phyloP scores from a whole-genome alignment of 2,888 invertebrate genomes.

The Meloe dianella region DNA sequence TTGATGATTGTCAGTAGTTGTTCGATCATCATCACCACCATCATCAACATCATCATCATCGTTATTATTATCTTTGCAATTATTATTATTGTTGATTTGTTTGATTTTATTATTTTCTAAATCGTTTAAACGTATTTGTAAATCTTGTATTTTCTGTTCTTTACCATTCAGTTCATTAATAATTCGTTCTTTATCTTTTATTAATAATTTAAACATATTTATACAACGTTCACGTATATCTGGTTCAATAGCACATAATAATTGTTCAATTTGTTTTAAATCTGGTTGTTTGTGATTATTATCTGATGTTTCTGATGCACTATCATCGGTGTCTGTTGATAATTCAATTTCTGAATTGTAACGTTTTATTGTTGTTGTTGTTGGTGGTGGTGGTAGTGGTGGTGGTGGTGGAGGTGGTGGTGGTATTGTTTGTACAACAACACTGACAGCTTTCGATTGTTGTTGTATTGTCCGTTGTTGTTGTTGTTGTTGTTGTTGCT shows the following conservation, averaged over 20 bases:
- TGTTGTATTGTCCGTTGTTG: no score
- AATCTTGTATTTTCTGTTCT: conserved; percentile 20
- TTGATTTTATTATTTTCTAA: conserved; percentile 34
- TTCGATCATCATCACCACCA: neutral
- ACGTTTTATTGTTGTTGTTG: conserved; percentile 18
- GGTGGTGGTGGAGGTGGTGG: conserved; percentile 10
- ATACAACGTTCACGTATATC: conserved; percentile 48
- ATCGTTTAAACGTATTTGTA: conserved; percentile 19
- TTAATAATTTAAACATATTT: conserved; percentile 49
- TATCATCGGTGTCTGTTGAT: conserved; percentile 76
- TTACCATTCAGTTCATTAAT: conserved; percentile 44
- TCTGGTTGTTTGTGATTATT: conserved; percentile 46
- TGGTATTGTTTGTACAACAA: conserved; percentile 23
- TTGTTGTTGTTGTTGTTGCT: neutral
- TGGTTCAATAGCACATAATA: conserved; percentile 46
- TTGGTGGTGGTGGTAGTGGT: neutral
- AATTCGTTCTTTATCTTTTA: conserved; percentile 51
- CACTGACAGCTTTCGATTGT: conserved; percentile 22
- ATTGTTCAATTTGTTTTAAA: conserved; percentile 51
- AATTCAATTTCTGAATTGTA: conserved; percentile 70
- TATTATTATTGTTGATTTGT: conserved; percentile 23
- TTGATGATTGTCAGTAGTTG: neutral
- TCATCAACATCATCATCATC: conserved; percentile 4
- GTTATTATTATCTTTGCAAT: conserved; percentile 14
- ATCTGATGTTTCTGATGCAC: conserved; percentile 53